Evolutionary conservation across 2,888 invertebrate species (phyloP).

Genomic region (Nomada ruficornis): DNA sequence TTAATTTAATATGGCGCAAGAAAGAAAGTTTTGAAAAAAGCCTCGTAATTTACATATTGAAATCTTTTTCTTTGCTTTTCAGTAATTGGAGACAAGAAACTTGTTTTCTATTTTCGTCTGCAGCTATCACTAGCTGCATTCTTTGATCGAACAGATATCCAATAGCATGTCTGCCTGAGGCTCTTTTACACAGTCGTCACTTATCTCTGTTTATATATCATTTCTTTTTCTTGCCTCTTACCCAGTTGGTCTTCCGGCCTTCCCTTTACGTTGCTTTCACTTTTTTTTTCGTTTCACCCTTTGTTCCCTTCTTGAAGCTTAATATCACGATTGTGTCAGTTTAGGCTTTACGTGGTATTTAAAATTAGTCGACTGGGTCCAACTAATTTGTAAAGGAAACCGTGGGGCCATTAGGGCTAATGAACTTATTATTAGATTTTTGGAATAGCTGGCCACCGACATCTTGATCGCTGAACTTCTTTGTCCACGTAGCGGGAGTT

Average conservation of each 20-base stretch:
- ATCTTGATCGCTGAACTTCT: constrained; percentile 34
- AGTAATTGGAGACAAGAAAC: constrained; percentile 44
- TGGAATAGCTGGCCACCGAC: constrained; percentile 54
- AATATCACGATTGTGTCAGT: constrained; percentile 61
- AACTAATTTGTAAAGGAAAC: constrained; percentile 65
- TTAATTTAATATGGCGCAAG: too few species aligned
- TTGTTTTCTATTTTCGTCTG: constrained; percentile 32
- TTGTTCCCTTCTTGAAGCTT: constrained; percentile 28
- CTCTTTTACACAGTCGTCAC: constrained; percentile 24
- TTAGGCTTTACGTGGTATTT: constrained; percentile 67
- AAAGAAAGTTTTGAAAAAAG: too few species aligned
- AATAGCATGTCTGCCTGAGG: constrained; percentile 26
- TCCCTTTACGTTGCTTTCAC: constrained; percentile 11
- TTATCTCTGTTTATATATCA: constrained; percentile 54
- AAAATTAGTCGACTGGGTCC: constrained; percentile 58
- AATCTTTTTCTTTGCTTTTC: constrained; percentile 27
- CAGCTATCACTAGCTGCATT: constrained; percentile 68
- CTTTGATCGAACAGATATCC: constrained; percentile 70
- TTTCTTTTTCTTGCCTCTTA: constrained; percentile 13
- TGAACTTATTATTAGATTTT: constrained; percentile 79
- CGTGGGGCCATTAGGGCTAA: constrained; percentile 66
- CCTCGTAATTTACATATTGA: background rate
- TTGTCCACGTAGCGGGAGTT: constrained; percentile 29
- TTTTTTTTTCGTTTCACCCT: constrained; percentile 13
- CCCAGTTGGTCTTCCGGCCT: background rate